A percentile compares a stretch with the other conserved stretches of the same genome.
Evolutionary conservation across 2,888 invertebrate genomes (phyloP).

Genomic region (Lydus trimaculatus): DNA sequence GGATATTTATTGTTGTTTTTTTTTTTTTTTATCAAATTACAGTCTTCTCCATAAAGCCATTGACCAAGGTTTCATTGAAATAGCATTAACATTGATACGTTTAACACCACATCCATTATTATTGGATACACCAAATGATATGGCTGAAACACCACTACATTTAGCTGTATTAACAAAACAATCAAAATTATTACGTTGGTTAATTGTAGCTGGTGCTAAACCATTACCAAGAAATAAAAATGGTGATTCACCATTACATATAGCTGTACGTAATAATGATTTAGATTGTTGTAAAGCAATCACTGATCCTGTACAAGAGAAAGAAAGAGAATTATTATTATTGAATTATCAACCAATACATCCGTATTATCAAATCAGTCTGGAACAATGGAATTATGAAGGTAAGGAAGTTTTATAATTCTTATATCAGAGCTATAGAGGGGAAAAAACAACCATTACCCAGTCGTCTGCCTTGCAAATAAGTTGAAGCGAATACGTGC

Average conservation of each 20-base stretch:
- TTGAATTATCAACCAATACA: conserved; percentile 52
- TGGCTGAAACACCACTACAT: conserved; percentile 84
- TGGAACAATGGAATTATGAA: conserved; percentile 85
- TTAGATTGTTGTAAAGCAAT: conserved; percentile 76
- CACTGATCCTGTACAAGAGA: conserved; percentile 70
- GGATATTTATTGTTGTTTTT: conserved; percentile 18
- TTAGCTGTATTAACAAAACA: conserved; percentile 83
- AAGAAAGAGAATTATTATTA: conserved; percentile 53
- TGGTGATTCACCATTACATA: conserved; percentile 88
- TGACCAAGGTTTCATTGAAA: conserved; percentile 75
- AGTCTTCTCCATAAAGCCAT: conserved; percentile 89
- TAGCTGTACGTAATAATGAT: conserved; percentile 78
- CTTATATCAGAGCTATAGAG: too few species aligned
- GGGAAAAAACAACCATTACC: too few species aligned
- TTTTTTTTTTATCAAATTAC: conserved; percentile 55
- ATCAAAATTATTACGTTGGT: conserved; percentile 74
- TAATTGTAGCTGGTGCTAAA: conserved; percentile 81
- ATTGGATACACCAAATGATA: conserved; percentile 82
- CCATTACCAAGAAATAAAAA: conserved; percentile 71
- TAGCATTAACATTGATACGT: conserved; percentile 76
- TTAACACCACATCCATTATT: conserved; percentile 79
- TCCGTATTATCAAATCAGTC: conserved; percentile 61
- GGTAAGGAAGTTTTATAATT: conserved; percentile 67
- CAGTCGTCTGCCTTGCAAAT: too few species aligned
- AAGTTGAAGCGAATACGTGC: too few species aligned